Percentiles rank a stretch among this genome's conserved stretches.
phyloP scores from a whole-genome alignment of 2,113 vertebrate genomes.

The Gnathonemus echidnorhynchus region DNA sequence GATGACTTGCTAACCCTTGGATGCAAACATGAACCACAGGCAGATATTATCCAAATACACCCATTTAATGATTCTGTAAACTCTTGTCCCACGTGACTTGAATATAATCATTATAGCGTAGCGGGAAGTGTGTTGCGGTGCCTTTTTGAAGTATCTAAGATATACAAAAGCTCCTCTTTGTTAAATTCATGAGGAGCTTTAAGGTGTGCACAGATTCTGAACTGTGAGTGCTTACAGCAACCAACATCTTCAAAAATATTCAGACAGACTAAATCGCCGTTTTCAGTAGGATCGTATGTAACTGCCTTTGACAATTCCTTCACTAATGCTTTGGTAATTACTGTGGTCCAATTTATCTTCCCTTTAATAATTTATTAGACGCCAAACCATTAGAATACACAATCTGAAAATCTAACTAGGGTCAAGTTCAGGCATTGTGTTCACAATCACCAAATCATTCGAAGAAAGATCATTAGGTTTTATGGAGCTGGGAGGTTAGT shows the following conservation, averaged over 20 bases:
- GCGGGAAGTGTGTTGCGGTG: not conserved
- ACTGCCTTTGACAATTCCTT: not conserved
- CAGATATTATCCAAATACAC: conserved; percentile 2
- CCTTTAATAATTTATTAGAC: not conserved
- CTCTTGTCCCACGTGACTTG: not conserved
- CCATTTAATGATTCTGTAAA: conserved; percentile 6
- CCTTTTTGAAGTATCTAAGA: not conserved
- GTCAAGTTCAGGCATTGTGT: not conserved
- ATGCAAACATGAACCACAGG: not conserved
- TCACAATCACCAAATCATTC: not conserved
- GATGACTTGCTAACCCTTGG: not conserved
- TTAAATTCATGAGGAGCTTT: not conserved
- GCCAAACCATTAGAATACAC: not conserved
- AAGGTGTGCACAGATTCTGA: not conserved
- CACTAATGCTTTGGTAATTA: not conserved
- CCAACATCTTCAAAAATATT: not conserved
- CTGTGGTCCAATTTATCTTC: not conserved
- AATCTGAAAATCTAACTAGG: not conserved
- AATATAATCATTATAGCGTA: not conserved
- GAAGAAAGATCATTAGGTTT: not conserved
- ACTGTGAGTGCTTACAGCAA: too few relatives aligned
- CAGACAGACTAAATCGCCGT: not conserved
- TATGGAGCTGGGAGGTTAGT: not conserved
- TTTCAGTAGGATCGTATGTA: not conserved
- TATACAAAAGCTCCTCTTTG: not conserved